phyloP scores from a whole-genome alignment of 1,140 invertebrate genomes.

The Gonatopus flavifemur region DNA sequence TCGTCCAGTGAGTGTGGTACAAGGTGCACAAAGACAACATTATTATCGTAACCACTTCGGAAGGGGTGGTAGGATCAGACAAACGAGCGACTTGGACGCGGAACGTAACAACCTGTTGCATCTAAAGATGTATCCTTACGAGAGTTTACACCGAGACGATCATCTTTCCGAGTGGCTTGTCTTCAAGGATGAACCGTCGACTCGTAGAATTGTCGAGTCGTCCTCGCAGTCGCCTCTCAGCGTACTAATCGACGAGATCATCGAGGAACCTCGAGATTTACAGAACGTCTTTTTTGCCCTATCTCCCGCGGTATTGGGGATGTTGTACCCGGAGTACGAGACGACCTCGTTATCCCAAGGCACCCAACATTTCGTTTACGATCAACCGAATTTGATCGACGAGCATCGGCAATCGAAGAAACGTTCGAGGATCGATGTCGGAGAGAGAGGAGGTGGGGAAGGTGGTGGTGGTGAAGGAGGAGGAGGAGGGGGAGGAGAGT shows the following conservation, averaged over 20 bases:
- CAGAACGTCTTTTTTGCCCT: constrained; percentile 24
- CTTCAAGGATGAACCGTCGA: constrained; percentile 21
- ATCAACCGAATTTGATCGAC: constrained; percentile 4
- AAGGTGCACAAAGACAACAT: constrained; percentile 22
- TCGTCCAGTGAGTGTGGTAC: constrained; percentile 33
- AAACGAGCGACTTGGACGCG: constrained; percentile 26
- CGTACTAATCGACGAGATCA: constrained; percentile 30
- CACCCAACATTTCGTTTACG: background rate
- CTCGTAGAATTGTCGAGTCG: too few species aligned
- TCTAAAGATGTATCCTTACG: constrained; percentile 24
- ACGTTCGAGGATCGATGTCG: too few species aligned
- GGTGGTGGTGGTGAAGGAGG: background rate
- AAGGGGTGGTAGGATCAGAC: constrained; percentile 19
- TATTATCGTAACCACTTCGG: constrained; percentile 30
- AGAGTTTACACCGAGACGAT: constrained; percentile 19
- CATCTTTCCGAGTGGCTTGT: constrained; percentile 32
- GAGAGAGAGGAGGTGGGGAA: background rate
- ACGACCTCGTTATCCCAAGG: background rate
- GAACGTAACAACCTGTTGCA: constrained; percentile 31
- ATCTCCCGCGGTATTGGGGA: constrained; percentile 23
- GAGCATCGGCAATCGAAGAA: too few species aligned
- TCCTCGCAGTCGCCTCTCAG: constrained; percentile 21
- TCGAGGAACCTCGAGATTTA: constrained; percentile 24
- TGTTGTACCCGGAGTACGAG: constrained; percentile 19
- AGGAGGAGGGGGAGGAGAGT: background rate